Conservation (phyloP, 2,113 vertebrate species). For the Gobio gobio region DNA sequence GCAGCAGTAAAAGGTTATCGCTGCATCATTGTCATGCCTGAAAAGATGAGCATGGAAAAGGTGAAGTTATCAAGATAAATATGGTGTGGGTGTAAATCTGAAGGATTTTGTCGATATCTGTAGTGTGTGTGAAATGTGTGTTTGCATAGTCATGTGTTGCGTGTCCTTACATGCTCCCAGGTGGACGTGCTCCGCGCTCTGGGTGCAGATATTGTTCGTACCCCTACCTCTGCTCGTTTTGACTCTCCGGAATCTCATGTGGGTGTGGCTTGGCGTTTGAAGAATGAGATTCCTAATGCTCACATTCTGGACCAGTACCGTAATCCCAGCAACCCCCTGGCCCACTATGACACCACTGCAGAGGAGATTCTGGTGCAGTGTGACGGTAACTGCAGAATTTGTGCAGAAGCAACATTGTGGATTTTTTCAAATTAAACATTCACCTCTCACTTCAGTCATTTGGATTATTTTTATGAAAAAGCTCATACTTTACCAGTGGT, state of each 20-base stretch:
- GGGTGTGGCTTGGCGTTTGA: slow-evolving; percentile 94
- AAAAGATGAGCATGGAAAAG: slow-evolving; percentile 99
- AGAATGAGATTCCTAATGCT: slow-evolving; percentile 93
- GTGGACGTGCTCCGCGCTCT: slow-evolving; percentile 81
- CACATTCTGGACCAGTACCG: slow-evolving; percentile 98
- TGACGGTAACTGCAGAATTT: slow-evolving; percentile 75
- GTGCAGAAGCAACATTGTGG: not conserved
- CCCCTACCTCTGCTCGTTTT: slow-evolving; percentile 51
- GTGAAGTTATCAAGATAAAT: slow-evolving; percentile 65
- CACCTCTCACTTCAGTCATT: not conserved
- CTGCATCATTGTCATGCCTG: slow-evolving; percentile 97
- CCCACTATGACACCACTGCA: slow-evolving; percentile 92
- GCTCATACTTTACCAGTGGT: not conserved
- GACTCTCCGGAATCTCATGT: slow-evolving; percentile 93
- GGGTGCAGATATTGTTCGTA: slow-evolving; percentile 80
- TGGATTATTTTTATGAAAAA: not conserved
- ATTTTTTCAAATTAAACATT: not conserved
- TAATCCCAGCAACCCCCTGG: slow-evolving; percentile 92
- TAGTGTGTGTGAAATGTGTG: not conserved
- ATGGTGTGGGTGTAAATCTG: too few species aligned
- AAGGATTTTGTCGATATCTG: too few species aligned
- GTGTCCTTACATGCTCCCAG: slow-evolving; percentile 65
- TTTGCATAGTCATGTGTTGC: not conserved
- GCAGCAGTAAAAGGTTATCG: slow-evolving; percentile 96
- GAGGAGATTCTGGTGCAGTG: slow-evolving; percentile 97